Percentiles rank a stretch among this genome's conserved stretches.
Conservation (phyloP, 1,140 invertebrate species). For the Aphaenogaster floridana region DNA sequence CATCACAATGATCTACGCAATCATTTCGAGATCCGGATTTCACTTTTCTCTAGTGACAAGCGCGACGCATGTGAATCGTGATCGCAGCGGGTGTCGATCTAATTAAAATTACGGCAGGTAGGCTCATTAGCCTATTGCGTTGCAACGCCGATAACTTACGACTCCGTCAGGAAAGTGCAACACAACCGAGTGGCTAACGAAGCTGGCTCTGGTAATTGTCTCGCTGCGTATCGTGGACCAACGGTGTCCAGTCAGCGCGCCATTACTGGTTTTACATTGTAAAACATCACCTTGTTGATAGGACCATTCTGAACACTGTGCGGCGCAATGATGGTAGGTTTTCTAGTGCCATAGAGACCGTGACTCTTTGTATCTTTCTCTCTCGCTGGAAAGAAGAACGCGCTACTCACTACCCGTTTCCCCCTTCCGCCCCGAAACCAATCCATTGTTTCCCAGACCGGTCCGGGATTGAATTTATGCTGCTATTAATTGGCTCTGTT, state of each 20-base stretch:
- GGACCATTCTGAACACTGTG: not conserved
- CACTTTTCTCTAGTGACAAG: slow-evolving; percentile 46
- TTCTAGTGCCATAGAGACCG: slow-evolving; percentile 3
- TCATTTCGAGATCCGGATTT: slow-evolving; percentile 37
- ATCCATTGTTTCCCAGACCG: slow-evolving; percentile 78
- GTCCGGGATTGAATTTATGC: slow-evolving; percentile 78
- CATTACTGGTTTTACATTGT: slow-evolving; percentile 79
- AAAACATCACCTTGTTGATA: slow-evolving; percentile 81
- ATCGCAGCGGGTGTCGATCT: slow-evolving; percentile 74
- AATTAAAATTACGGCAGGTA: slow-evolving; percentile 72
- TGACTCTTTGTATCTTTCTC: slow-evolving; percentile 15
- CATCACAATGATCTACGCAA: slow-evolving; percentile 36
- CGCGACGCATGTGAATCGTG: slow-evolving; percentile 51
- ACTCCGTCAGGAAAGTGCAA: slow-evolving; percentile 56
- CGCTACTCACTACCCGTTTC: not conserved
- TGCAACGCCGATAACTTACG: slow-evolving; percentile 46
- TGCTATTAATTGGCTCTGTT: slow-evolving; percentile 81
- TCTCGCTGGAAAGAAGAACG: slow-evolving; percentile 32
- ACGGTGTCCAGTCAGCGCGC: slow-evolving; percentile 44
- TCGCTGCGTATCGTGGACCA: slow-evolving; percentile 69
- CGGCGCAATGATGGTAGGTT: slow-evolving; percentile 28
- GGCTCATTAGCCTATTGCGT: slow-evolving; percentile 45
- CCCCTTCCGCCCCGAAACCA: not conserved
- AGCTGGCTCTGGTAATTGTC: slow-evolving; percentile 73
- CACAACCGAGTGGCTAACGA: slow-evolving; percentile 48